Conservation (phyloP, 2,888 invertebrate species). For the Salpingus planirostris region DNA sequence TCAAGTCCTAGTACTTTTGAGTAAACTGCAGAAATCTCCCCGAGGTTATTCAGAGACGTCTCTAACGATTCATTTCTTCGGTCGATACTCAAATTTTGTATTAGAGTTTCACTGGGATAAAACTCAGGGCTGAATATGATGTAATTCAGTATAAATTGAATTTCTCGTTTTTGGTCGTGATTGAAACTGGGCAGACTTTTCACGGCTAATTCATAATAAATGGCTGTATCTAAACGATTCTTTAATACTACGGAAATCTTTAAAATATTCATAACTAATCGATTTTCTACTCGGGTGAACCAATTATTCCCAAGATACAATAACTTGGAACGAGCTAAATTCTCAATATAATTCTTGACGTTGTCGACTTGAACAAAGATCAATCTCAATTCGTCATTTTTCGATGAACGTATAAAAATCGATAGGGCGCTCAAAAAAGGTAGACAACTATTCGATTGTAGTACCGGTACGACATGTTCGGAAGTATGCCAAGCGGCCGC, state of each 20-base stretch:
- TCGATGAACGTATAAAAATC: constrained; percentile 23
- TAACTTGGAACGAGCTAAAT: constrained; percentile 30
- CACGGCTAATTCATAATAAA: constrained; percentile 49
- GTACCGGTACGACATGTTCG: constrained; percentile 43
- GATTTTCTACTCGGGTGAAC: constrained; percentile 56
- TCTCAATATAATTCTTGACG: constrained; percentile 40
- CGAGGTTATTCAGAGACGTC: constrained; percentile 32
- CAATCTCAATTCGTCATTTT: constrained; percentile 30
- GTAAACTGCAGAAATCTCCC: constrained; percentile 33
- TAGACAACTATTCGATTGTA: constrained; percentile 41
- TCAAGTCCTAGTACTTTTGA: constrained; percentile 31
- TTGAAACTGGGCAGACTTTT: constrained; percentile 54
- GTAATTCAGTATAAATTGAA: constrained; percentile 49
- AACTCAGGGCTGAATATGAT: constrained; percentile 54
- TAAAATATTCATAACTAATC: constrained; percentile 46
- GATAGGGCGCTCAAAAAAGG: constrained; percentile 40
- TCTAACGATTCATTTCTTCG: constrained; percentile 42
- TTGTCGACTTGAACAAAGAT: constrained; percentile 38
- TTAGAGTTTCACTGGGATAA: constrained; percentile 49
- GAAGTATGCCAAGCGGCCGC: constrained; percentile 40
- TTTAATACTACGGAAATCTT: constrained; percentile 37
- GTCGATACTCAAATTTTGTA: constrained; percentile 47
- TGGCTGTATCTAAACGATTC: constrained; percentile 42
- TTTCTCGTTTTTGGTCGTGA: constrained; percentile 48
- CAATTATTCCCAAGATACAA: constrained; percentile 48